Conservation (phyloP, 1,140 invertebrate genomes). For the Coboldia fuscipes region DNA sequence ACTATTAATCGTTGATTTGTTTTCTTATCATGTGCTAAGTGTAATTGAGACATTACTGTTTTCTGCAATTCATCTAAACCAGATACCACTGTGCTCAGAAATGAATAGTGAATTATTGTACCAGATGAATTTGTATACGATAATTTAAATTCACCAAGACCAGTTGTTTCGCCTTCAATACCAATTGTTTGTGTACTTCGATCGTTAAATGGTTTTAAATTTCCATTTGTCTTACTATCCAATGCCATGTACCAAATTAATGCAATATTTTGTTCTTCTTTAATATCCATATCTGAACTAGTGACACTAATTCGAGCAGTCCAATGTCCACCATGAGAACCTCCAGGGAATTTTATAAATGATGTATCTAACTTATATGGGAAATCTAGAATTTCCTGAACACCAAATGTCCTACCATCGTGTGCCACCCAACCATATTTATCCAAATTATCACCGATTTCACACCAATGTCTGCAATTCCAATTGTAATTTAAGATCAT, state of each 20-base stretch:
- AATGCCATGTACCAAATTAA: conserved; percentile 57
- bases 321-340: conserved; percentile 78
- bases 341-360: conserved; percentile 69
- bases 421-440: conserved; percentile 76
- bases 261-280: conserved; percentile 25
- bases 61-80: conserved; percentile 58
- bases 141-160: conserved; percentile 54
- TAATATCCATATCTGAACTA: conserved; percentile 1
- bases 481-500: neutral
- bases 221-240: conserved; percentile 41
- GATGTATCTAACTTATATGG: conserved; percentile 59
- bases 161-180: conserved; percentile 53
- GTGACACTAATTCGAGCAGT: conserved; percentile 60
- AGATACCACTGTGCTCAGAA: conserved; percentile 43
- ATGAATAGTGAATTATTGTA: conserved; percentile 44
- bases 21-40: conserved; percentile 29
- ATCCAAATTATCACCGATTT: conserved; percentile 65
- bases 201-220: conserved; percentile 30
- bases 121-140: conserved; percentile 23
- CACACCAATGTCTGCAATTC: conserved; percentile 73
- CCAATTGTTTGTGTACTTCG: conserved; percentile 34
- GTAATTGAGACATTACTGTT: conserved; percentile 43
- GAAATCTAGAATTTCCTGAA: conserved; percentile 73
- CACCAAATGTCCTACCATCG: conserved; percentile 79
- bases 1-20: conserved; percentile 33